Conservation (phyloP, 2,888 invertebrate genomes). For the Cremastinae sp. region DNA sequence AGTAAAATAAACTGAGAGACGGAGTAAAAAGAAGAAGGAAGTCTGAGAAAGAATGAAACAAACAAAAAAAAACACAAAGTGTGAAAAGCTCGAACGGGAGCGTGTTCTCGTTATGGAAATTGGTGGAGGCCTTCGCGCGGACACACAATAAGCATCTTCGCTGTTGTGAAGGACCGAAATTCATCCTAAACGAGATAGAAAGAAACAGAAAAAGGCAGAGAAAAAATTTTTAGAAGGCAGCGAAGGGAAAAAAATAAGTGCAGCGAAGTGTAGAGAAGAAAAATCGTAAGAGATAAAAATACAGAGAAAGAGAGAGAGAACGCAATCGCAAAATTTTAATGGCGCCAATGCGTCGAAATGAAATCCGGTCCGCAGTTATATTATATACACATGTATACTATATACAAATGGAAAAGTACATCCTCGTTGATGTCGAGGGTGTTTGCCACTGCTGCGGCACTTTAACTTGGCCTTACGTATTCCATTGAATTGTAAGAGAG, state of each 20-base stretch:
- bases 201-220: constrained; percentile 32
- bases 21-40: not conserved
- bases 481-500: constrained; percentile 28
- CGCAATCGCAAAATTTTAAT: constrained; percentile 63
- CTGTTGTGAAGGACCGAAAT: constrained; percentile 22
- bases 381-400: constrained; percentile 10
- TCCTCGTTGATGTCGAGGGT: constrained; percentile 42
- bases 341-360: constrained; percentile 65
- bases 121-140: constrained; percentile 61
- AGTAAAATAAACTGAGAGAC: constrained; percentile 11
- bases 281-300: constrained; percentile 16
- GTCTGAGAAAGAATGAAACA: constrained; percentile 21
- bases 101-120: constrained; percentile 74
- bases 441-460: constrained; percentile 37
- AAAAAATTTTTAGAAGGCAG: constrained; percentile 50
- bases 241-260: constrained; percentile 39
- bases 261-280: constrained; percentile 30
- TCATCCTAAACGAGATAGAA: constrained; percentile 35
- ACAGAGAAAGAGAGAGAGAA: constrained; percentile 41
- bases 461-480: constrained; percentile 35
- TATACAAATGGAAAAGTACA: constrained; percentile 34
- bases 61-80: not conserved
- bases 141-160: constrained; percentile 58
- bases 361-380: constrained; percentile 48
- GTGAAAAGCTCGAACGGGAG: constrained; percentile 40